Base-by-base conservation (phyloP, 2,113 vertebrate genomes). In the Sinocyclocheilus maitianheensis region DNA sequence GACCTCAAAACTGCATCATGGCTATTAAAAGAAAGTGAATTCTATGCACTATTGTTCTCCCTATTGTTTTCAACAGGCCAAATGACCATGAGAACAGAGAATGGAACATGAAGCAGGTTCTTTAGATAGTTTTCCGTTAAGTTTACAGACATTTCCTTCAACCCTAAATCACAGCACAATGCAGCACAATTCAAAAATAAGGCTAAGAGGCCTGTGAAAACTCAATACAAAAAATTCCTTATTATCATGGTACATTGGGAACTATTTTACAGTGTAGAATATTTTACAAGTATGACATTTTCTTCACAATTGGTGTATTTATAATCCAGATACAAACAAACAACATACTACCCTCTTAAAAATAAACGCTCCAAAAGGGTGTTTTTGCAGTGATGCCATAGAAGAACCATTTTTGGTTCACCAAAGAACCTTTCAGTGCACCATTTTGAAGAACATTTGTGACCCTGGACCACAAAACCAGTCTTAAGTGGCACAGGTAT, bases 21-120 rank as follows among this genome's bases (percentile, higher is more conserved):
- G 72, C 69, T 83, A 77, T 90, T 83, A 88, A 51, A 87, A 89
- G 88, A 69, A 30, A 85, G 82, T 40, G 40, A 87, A 9, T 75
- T 43, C 43, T 67, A 51, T 37, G 46, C 62, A 22, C 7, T 48
- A 84, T 80, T 84, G 71, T 84, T 86, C 46, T 65, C 69, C 4
- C 55, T 48, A 65, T 72, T 88, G 67, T 79, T 85, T 87, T 53
- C 46, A 65, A 71, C 51, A 16, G 40, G 10, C n/a, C 83, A 76
- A 40, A 67, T 69, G 55, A 65, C 58, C 67, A 43, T 77, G 85
- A 87, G 74, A 81, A 75, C 24, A 84, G 72, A 81, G 46, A 62
- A 63, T 55, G 60, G 55, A 89, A n/a, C 60, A 80, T 62, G 9
- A 48, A 76, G 43, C 40, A 84, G 48, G 26, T 83, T 69, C 26